phyloP scores from a whole-genome alignment of 2,113 vertebrate genomes.

The Poecilia latipinna region DNA sequence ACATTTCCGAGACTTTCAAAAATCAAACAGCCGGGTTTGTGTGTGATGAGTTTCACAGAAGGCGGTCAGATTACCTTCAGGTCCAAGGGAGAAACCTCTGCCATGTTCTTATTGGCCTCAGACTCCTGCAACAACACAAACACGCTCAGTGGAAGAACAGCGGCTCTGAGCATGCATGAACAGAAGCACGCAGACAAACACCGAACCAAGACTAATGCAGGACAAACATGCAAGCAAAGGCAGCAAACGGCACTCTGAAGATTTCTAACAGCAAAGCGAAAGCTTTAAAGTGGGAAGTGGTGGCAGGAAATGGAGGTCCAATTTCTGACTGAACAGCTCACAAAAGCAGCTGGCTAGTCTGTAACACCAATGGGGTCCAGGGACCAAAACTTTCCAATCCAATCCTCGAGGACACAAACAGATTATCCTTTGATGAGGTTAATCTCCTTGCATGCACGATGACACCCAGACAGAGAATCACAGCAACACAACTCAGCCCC shows the following conservation, averaged over 20 bases:
- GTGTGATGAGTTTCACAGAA: background rate
- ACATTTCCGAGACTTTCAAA: background rate
- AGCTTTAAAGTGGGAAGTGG: background rate
- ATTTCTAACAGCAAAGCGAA: slow-evolving; percentile 9
- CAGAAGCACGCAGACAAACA: background rate
- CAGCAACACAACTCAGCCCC: slow-evolving; percentile 41
- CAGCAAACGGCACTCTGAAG: background rate
- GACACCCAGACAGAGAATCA: slow-evolving; percentile 1
- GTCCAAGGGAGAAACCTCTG: slow-evolving; percentile 54
- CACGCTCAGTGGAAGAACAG: background rate
- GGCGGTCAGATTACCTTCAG: slow-evolving; percentile 54
- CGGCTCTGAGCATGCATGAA: background rate
- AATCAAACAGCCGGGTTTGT: background rate
- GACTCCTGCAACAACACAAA: slow-evolving; percentile 65
- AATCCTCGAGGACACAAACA: slow-evolving; percentile 58
- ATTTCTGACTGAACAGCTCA: background rate
- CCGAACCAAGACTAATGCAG: background rate
- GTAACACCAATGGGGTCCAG: background rate
- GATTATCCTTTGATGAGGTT: background rate
- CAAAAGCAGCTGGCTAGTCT: slow-evolving; percentile 8
- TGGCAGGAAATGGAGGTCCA: background rate
- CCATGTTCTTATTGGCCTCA: slow-evolving; percentile 49
- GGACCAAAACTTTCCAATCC: slow-evolving; percentile 50
- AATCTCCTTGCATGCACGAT: background rate
- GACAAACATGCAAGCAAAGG: slow-evolving; percentile 22